Conservation (phyloP, 2,888 invertebrate genomes). For the Tetramorium bicarinatum region DNA sequence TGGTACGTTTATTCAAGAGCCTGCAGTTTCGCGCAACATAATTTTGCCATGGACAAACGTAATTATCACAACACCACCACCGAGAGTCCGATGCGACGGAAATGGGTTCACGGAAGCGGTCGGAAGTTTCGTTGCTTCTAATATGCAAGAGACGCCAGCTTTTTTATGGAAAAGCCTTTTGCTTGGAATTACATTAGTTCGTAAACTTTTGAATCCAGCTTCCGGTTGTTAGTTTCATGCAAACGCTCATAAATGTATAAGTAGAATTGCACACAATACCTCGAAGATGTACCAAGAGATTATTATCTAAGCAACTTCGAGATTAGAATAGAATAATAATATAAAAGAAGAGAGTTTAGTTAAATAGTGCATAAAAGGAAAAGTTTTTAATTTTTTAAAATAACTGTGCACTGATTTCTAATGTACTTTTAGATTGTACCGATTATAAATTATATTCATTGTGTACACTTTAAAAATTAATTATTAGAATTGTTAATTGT, state of each 20-base stretch:
- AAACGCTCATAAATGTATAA: not conserved
- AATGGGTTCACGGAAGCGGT: not conserved
- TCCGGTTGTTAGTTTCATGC: slow-evolving; percentile 3
- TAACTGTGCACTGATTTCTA: not conserved
- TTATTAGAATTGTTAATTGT: not conserved
- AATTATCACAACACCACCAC: slow-evolving; percentile 17
- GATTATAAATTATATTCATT: not conserved
- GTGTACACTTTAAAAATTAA: not conserved
- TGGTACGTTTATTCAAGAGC: slow-evolving; percentile 1
- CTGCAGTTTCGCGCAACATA: not conserved
- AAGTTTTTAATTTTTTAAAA: not conserved
- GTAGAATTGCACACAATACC: not conserved
- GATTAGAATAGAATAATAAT: slow-evolving; percentile 19
- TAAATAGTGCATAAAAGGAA: not conserved
- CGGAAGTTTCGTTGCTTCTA: not conserved
- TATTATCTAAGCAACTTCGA: not conserved
- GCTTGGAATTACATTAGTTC: not conserved
- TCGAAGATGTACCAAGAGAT: not conserved
- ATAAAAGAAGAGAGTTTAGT: not conserved
- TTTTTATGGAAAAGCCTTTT: no score
- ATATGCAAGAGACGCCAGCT: not conserved
- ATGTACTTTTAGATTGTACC: not conserved
- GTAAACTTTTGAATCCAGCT: not conserved
- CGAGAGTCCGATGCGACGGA: slow-evolving; percentile 10
- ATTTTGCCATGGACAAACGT: slow-evolving; percentile 18